phyloP scores from a whole-genome alignment of 2,113 vertebrate genomes.

The Hoplias malabaricus region DNA sequence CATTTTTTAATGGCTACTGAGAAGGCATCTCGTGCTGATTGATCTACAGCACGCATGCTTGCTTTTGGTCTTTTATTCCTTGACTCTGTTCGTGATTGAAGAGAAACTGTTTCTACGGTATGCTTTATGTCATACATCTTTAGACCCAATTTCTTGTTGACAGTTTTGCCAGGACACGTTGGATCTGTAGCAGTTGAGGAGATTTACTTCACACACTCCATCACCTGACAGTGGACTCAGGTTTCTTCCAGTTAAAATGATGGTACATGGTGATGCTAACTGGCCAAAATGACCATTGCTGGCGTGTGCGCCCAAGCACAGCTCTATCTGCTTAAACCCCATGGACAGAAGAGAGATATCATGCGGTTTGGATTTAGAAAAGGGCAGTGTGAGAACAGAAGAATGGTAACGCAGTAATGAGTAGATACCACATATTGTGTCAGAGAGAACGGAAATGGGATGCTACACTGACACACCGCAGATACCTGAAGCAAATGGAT shows the following conservation, averaged over 20 bases:
- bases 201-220: not conserved
- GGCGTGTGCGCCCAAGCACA: not conserved
- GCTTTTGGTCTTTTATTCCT: slow-evolving; percentile 16
- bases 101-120: not conserved
- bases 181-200: not conserved
- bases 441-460: not conserved
- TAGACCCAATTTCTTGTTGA: not conserved
- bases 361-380: not conserved
- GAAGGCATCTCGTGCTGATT: slow-evolving; percentile 21
- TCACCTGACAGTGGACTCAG: not conserved
- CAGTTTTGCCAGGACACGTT: not conserved
- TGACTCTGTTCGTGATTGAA: not conserved
- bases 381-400: not conserved
- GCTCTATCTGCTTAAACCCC: not conserved
- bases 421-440: not conserved
- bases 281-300: not conserved
- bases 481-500: not conserved
- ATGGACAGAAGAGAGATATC: not conserved
- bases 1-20: slow-evolving; percentile 36
- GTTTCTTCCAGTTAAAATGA: not conserved
- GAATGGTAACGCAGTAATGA: not conserved
- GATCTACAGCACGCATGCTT: slow-evolving; percentile 7
- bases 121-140: not conserved
- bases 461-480: not conserved
- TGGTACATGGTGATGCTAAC: not conserved